These are phyloP conservation scores for Numenius phaeopus DNA, from an alignment of 2,797 vertebrate species.

Conservation along the genomic window DNA sequence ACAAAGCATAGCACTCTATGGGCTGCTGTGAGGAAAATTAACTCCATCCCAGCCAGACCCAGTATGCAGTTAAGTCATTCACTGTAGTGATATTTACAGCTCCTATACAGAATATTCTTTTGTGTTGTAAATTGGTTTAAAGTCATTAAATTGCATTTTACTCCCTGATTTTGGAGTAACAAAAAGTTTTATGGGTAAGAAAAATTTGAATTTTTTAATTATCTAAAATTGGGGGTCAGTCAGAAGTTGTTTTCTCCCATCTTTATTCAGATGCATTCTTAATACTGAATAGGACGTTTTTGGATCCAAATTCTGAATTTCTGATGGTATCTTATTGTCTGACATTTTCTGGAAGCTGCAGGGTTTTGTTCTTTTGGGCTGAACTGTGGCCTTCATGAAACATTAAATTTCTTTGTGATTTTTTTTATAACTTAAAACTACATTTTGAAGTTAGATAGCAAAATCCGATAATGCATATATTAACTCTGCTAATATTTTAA, in stretches of 20 bases:
- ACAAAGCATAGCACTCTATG: background rate
- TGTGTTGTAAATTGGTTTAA: background rate
- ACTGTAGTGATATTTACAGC: background rate
- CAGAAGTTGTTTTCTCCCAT: background rate
- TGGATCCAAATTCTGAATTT: background rate
- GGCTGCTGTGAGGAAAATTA: background rate
- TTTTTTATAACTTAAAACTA: background rate
- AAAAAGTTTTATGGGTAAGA: background rate
- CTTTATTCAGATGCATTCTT: background rate
- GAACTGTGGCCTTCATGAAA: background rate
- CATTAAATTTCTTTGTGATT: background rate
- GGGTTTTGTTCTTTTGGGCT: background rate
- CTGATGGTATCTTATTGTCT: background rate
- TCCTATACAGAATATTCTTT: background rate
- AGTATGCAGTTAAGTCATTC: background rate
- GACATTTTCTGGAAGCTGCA: background rate
- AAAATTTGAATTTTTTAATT: background rate
- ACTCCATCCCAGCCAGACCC: background rate
- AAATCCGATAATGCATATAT: background rate
- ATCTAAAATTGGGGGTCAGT: background rate
- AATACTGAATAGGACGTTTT: background rate
- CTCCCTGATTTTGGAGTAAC: background rate
- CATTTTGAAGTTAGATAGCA: background rate
- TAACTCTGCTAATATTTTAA: background rate
- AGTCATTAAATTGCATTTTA: background rate